phyloP scores from a whole-genome alignment of 2,888 invertebrate genomes.

The Linnaemya vulpina region DNA sequence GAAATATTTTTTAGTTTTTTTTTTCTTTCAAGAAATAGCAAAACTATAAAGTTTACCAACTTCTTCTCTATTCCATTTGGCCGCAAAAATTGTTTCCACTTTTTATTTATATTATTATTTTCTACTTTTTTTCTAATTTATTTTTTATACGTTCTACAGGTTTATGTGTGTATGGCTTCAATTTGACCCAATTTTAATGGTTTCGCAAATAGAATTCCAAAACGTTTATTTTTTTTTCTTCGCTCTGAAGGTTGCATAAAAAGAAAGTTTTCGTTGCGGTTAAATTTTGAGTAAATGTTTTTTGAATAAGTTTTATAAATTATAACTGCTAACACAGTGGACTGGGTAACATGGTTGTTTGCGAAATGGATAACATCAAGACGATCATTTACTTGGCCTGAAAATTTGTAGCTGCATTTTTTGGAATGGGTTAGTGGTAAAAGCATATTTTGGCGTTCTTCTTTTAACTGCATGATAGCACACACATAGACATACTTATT shows the following conservation, averaged over 20 bases:
- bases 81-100: conserved; percentile 32
- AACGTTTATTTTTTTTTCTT: conserved; percentile 8
- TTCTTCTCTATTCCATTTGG: conserved; percentile 38
- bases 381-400: too few relatives aligned
- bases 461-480: too few relatives aligned
- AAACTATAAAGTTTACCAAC: conserved; percentile 26
- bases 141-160: conserved; percentile 9
- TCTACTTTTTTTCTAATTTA: conserved; percentile 1
- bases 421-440: too few relatives aligned
- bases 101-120: background rate
- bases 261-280: conserved; percentile 25
- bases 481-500: too few relatives aligned
- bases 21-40: background rate
- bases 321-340: background rate
- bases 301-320: conserved; percentile 7
- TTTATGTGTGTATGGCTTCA: conserved; percentile 34
- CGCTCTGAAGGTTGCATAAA: conserved; percentile 16
- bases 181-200: conserved; percentile 54
- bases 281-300: background rate
- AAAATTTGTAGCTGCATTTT: too few relatives aligned
- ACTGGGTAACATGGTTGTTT: too few relatives aligned
- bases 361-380: too few relatives aligned
- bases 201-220: conserved; percentile 40
- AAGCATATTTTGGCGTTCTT: too few relatives aligned
- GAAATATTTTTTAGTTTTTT: conserved; percentile 18